phyloP scores from a whole-genome alignment of 2,113 vertebrate species.

The Mobula hypostoma region DNA sequence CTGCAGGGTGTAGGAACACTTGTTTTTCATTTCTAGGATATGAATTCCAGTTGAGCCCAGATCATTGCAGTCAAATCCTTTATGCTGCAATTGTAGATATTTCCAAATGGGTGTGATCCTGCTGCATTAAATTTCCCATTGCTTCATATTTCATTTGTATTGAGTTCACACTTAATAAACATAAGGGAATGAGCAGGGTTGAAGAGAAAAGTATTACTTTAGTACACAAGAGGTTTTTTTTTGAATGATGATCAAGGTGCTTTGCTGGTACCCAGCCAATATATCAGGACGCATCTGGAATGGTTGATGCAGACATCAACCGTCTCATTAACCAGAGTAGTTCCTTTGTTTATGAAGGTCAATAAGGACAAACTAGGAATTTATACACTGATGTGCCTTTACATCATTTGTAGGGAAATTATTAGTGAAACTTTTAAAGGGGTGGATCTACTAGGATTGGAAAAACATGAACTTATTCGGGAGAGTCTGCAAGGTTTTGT shows the following conservation, averaged over 20 bases:
- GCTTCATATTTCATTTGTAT: background rate
- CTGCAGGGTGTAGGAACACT: background rate
- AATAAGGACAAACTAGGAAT: too few relatives aligned
- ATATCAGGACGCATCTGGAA: background rate
- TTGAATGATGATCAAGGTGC: background rate
- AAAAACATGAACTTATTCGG: too few relatives aligned
- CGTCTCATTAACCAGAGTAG: background rate
- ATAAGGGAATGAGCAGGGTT: background rate
- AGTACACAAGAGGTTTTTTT: background rate
- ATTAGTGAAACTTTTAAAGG: too few relatives aligned
- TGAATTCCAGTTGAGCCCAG: background rate
- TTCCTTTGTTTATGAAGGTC: too few relatives aligned
- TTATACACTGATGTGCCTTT: too few relatives aligned
- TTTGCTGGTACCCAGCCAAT: background rate
- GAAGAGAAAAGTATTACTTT: background rate
- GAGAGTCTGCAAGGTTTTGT: too few relatives aligned
- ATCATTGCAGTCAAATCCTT: background rate
- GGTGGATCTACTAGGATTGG: too few relatives aligned
- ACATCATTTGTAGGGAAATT: too few relatives aligned
- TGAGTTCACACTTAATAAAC: background rate
- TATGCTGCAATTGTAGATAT: background rate
- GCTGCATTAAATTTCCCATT: background rate
- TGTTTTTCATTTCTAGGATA: background rate
- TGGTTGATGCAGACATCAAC: background rate
- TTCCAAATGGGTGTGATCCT: background rate